Conservation (phyloP, 64 coral and sea anemone species). For the Acropora yongei region DNA sequence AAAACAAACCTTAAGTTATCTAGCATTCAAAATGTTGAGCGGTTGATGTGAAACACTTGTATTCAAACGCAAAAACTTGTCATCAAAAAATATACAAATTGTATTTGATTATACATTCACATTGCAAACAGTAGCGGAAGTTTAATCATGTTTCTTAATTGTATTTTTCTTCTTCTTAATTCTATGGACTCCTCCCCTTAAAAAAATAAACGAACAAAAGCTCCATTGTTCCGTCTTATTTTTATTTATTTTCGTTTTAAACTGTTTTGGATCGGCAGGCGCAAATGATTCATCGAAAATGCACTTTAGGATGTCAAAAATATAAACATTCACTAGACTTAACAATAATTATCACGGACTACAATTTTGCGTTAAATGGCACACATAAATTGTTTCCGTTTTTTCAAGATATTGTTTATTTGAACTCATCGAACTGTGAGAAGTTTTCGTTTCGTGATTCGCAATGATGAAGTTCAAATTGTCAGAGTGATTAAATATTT, state of each 20-base stretch:
- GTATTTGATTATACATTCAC: not conserved
- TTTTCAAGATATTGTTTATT: not conserved
- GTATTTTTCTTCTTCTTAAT: not conserved
- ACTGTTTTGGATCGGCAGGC: no score
- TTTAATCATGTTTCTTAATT: not conserved
- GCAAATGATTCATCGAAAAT: no score
- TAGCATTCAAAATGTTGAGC: not conserved
- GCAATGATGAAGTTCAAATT: not conserved
- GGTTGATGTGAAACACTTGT: not conserved
- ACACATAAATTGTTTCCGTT: not conserved
- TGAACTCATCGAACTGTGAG: not conserved
- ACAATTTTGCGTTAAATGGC: not conserved
- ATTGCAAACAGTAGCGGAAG: not conserved
- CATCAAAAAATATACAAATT: not conserved
- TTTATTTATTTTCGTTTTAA: not conserved
- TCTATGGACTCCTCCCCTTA: not conserved
- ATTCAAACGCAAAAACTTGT: not conserved
- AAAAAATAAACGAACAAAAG: not conserved
- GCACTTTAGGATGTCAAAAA: no score
- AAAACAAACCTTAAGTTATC: not conserved
- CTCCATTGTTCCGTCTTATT: not conserved
- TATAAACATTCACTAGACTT: no score
- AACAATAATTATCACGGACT: not conserved
- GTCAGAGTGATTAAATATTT: not conserved
- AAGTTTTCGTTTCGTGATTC: not conserved